Percentiles rank a stretch among this genome's conserved stretches.
Conservation (phyloP, 2,797 vertebrate genomes). For the Pangasius mekongensis region DNA sequence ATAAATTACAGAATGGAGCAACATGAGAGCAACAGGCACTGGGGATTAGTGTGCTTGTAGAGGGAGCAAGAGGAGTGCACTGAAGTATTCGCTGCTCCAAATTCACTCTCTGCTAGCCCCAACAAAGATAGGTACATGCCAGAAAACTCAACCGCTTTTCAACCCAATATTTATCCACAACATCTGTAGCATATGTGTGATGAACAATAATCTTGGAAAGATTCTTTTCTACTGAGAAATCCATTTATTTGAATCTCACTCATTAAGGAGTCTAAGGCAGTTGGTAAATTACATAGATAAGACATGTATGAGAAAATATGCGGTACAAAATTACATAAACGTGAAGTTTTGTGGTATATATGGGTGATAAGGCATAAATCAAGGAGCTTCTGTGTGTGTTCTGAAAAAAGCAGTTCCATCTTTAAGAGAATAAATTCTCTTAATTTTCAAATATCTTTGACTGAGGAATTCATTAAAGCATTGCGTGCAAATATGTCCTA, state of each 20-base stretch:
- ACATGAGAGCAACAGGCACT: conserved; percentile 51
- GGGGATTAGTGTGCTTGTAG: conserved; percentile 55
- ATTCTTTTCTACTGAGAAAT: not conserved
- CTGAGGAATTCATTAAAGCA: not conserved
- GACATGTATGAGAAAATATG: not conserved
- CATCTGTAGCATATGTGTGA: not conserved
- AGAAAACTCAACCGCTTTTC: not conserved
- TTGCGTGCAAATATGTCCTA: not conserved
- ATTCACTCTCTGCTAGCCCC: conserved; percentile 51
- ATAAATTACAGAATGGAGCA: conserved; percentile 62
- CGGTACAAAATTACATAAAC: not conserved
- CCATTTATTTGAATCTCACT: not conserved
- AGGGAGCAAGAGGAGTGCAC: conserved; percentile 38
- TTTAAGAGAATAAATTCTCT: not conserved
- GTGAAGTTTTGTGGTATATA: not conserved
- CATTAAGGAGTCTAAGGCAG: not conserved
- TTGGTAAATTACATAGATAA: not conserved
- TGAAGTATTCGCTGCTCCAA: conserved; percentile 61
- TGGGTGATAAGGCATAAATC: not conserved
- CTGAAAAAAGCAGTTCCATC: not conserved
- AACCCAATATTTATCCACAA: not conserved
- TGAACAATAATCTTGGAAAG: not conserved
- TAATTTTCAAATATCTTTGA: not conserved
- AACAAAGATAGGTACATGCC: conserved; percentile 33
- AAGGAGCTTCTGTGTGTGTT: not conserved